Percentiles rank a stretch among this genome's conserved stretches.
Conservation (phyloP, 1,140 invertebrate species). For the Hyphantria cunea region DNA sequence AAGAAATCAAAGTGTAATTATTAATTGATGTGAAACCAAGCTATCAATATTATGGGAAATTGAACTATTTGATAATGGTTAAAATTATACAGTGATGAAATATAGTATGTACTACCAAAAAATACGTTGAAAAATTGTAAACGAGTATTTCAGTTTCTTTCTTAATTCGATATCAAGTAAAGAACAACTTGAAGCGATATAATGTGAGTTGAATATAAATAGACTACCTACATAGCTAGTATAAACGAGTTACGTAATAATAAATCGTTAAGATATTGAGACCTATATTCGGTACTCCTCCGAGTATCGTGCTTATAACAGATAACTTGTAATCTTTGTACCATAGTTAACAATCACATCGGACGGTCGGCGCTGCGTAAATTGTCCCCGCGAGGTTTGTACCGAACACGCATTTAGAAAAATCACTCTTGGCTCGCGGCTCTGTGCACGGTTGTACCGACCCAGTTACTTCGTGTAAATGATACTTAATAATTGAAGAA, state of each 20-base stretch:
- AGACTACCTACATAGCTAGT: too few relatives aligned
- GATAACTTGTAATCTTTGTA: constrained; percentile 72
- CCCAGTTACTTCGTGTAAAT: constrained; percentile 24
- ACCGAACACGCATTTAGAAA: constrained; percentile 44
- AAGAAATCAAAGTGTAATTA: too few relatives aligned
- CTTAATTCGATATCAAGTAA: too few relatives aligned
- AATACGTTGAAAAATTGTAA: too few relatives aligned
- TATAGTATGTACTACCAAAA: too few relatives aligned
- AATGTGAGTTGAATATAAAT: too few relatives aligned
- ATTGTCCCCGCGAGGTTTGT: constrained; percentile 63
- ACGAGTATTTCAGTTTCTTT: too few relatives aligned
- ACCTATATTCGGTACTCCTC: constrained; percentile 13
- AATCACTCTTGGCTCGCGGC: constrained; percentile 35
- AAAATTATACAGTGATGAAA: too few relatives aligned
- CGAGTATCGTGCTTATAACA: constrained; percentile 59
- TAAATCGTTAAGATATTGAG: constrained; percentile 23
- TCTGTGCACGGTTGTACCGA: constrained; percentile 17
- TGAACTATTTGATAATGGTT: too few relatives aligned
- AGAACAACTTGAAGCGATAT: too few relatives aligned
- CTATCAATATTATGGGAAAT: too few relatives aligned
- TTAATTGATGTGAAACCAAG: too few relatives aligned
- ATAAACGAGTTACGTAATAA: constrained; percentile 26
- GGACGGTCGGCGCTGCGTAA: constrained; percentile 57
- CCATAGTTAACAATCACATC: constrained; percentile 73
- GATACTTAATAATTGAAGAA: constrained; percentile 24